phyloP scores from a whole-genome alignment of 1,140 invertebrate genomes.

The Euwallacea similis region DNA sequence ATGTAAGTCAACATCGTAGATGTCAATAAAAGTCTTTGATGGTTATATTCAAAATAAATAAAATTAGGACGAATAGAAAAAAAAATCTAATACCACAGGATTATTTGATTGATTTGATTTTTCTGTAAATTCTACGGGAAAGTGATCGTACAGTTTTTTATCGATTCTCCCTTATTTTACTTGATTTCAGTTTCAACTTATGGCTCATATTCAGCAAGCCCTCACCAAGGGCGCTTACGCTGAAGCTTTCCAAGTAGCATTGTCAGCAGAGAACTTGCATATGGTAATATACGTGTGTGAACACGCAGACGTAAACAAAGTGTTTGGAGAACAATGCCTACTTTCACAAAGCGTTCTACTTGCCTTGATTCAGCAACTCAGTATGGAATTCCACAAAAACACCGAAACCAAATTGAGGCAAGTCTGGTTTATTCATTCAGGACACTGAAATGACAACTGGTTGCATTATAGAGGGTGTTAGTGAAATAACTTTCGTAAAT shows the following conservation, averaged over 20 bases:
- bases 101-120: too few relatives aligned
- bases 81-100: background rate
- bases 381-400: conserved; percentile 79
- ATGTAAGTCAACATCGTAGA: conserved; percentile 51
- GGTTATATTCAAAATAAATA: background rate
- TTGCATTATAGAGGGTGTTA: background rate
- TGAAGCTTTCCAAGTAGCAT: conserved; percentile 85
- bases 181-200: conserved; percentile 51
- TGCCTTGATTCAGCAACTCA: conserved; percentile 90
- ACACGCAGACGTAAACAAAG: conserved; percentile 71
- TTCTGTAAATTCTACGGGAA: too few relatives aligned
- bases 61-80: background rate
- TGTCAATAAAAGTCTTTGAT: background rate
- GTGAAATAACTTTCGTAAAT: too few relatives aligned
- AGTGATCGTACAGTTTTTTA: too few relatives aligned
- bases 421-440: conserved; percentile 25
- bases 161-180: too few relatives aligned
- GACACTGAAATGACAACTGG: too few relatives aligned
- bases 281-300: conserved; percentile 85
- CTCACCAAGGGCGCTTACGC: conserved; percentile 76
- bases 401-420: conserved; percentile 89
- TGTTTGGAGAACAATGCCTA: conserved; percentile 73
- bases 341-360: conserved; percentile 84
- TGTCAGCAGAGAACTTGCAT: conserved; percentile 81
- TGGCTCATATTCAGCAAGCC: conserved; percentile 73